Base-by-base conservation (phyloP, 2,888 invertebrate species). In the Monopis laevigella region DNA sequence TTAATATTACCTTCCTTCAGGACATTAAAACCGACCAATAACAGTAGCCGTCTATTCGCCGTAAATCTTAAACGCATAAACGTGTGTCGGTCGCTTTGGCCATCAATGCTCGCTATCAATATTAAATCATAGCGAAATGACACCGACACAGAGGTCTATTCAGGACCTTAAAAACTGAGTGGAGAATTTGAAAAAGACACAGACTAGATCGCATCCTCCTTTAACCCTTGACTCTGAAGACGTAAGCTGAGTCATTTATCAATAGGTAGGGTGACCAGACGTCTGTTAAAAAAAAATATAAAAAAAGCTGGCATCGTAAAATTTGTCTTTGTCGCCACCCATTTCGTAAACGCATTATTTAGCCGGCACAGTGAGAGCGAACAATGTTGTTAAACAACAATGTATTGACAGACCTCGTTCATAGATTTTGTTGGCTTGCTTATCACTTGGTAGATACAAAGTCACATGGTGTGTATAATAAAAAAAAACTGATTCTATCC, bases 201-300 rank as follows among this genome's bases (percentile, higher is more conserved):
- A 66, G 66, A 65, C 61, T 65, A 71, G 72, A 74, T 67, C 65
- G 62, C 62, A 55, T 62, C 53, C 56, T 61, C 58, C 57, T 69
- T 69, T 68, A 72, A 74, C 73, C 70, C 67, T 68, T 74, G 68
- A 72, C 71, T 65, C 51, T 51, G 58, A 64, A 65, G 58, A 65
- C 63, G 65, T 74, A 65, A 67, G 68, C 61, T 54, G 58, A 67
- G 66, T 71, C 72, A 74, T 75, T 74, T 74, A 74, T 75, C 70
- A 70, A 68, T 57, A 57, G 52, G 47, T 51, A 55, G 58, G 61
- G 67, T 68, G 66, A 62, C 74, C 65, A 73, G 5, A 32, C 18
- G 21, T 8, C 13, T 4, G n/a, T 38, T 8, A 19, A 36, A 21
- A n/a, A n/a, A n/a, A n/a, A n/a, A n/a, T n/a, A n/a, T n/a, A n/a